These are phyloP conservation scores for Thermophis baileyi DNA, from an alignment of 2,113 vertebrate genomes.

Conservation along the genomic window DNA sequence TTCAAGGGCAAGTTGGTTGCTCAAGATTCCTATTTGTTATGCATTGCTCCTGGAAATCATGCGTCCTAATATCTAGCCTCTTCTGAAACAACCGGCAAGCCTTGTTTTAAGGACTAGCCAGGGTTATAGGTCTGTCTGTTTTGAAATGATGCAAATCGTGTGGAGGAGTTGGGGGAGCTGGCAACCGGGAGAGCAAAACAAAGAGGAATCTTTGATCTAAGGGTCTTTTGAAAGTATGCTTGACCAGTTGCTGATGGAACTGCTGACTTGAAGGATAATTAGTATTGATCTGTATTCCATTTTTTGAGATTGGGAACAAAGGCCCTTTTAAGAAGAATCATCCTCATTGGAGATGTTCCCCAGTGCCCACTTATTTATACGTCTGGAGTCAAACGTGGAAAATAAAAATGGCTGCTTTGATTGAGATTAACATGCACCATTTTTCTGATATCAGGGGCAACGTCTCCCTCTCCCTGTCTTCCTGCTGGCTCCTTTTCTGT, in stretches of 20 bases:
- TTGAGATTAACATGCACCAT: constrained; percentile 52
- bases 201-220: constrained; percentile 55
- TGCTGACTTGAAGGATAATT: constrained; percentile 53
- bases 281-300: constrained; percentile 55
- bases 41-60: neutral
- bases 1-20: constrained; percentile 10
- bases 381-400: constrained; percentile 34
- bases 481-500: constrained; percentile 41
- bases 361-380: constrained; percentile 41
- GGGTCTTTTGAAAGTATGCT: constrained; percentile 49
- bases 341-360: constrained; percentile 48
- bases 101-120: neutral
- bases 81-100: neutral
- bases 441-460: constrained; percentile 58
- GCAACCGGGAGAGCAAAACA: constrained; percentile 29
- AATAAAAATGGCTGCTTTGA: constrained; percentile 57
- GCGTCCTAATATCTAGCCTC: neutral
- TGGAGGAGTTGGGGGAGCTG: constrained; percentile 21
- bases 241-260: constrained; percentile 46
- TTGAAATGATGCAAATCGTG: constrained; percentile 31
- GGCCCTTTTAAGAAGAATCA: constrained; percentile 54
- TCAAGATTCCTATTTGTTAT: fast-evolving
- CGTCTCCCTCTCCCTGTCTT: constrained; percentile 42
- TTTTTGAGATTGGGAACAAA: constrained; percentile 49
- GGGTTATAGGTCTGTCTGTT: neutral